Percentiles rank a stretch among this genome's conserved stretches.
Conservation (phyloP, 2,888 invertebrate species). For the Nipponacmea schrenckii region DNA sequence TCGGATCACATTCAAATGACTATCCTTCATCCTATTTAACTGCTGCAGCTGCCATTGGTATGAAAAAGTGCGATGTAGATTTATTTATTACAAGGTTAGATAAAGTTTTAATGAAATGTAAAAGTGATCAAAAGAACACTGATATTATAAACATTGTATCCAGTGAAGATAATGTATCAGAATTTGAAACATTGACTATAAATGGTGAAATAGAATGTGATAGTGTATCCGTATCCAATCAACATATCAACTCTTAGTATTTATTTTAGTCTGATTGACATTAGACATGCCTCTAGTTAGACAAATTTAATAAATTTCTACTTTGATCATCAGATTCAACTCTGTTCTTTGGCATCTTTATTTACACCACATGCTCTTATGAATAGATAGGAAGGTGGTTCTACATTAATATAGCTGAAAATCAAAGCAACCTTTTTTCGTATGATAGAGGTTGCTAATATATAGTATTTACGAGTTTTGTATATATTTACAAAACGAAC, state of each 20-base stretch:
- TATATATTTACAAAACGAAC: too few species aligned
- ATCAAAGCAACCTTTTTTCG: too few species aligned
- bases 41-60: conserved; percentile 79
- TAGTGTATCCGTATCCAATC: background rate
- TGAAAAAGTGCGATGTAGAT: conserved; percentile 77
- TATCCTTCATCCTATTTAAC: conserved; percentile 78
- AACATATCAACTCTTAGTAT: background rate
- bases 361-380: too few species aligned
- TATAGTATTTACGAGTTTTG: too few species aligned
- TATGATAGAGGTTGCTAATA: too few species aligned
- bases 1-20: conserved; percentile 77
- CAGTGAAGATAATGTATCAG: background rate
- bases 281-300: too few species aligned
- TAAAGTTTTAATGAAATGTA: conserved; percentile 71
- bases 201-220: background rate
- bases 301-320: too few species aligned
- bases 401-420: too few species aligned
- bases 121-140: background rate
- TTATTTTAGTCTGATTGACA: too few species aligned
- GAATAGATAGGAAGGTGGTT: too few species aligned
- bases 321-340: too few species aligned
- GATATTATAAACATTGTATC: background rate
- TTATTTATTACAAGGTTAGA: conserved; percentile 76
- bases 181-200: background rate
- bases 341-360: too few species aligned